Evolutionary conservation across 2,113 vertebrate genomes (phyloP).

Genomic region (Typhlomys cinereus): DNA sequence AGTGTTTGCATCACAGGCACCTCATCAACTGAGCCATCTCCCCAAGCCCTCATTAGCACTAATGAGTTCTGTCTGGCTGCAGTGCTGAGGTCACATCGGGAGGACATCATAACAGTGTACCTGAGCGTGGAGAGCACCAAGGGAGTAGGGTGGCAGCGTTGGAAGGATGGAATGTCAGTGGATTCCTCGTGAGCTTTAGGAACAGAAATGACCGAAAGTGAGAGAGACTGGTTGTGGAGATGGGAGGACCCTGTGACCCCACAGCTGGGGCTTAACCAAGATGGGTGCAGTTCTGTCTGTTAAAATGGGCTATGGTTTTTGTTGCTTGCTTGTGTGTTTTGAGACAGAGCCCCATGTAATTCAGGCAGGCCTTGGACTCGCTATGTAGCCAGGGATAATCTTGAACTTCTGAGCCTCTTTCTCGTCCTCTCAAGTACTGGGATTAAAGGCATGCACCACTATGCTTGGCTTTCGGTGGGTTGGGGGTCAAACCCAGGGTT

Average conservation of each 20-base stretch:
- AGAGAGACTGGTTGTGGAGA: neutral
- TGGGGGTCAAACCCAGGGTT: neutral
- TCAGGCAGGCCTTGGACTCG: too few relatives aligned
- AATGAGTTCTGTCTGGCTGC: neutral
- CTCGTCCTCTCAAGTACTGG: neutral
- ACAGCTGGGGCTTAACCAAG: neutral
- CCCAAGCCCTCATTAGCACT: too few relatives aligned
- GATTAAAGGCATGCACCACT: neutral
- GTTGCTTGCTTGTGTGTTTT: too few relatives aligned
- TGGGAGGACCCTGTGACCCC: neutral
- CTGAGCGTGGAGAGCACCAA: neutral
- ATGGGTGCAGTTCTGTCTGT: neutral
- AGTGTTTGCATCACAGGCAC: too few relatives aligned
- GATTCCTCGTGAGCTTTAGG: neutral
- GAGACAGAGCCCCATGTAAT: too few relatives aligned
- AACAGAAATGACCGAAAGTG: neutral
- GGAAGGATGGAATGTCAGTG: neutral
- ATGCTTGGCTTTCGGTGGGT: neutral
- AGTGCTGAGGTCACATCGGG: neutral
- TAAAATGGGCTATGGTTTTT: neutral
- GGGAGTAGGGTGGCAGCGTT: neutral
- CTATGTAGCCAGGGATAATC: neutral
- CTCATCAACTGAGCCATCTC: too few relatives aligned
- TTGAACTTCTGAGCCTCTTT: neutral
- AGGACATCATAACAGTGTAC: too few relatives aligned